These are phyloP conservation scores for Typhlomys cinereus DNA, from an alignment of 2,113 vertebrate species.

Conservation along the genomic window DNA sequence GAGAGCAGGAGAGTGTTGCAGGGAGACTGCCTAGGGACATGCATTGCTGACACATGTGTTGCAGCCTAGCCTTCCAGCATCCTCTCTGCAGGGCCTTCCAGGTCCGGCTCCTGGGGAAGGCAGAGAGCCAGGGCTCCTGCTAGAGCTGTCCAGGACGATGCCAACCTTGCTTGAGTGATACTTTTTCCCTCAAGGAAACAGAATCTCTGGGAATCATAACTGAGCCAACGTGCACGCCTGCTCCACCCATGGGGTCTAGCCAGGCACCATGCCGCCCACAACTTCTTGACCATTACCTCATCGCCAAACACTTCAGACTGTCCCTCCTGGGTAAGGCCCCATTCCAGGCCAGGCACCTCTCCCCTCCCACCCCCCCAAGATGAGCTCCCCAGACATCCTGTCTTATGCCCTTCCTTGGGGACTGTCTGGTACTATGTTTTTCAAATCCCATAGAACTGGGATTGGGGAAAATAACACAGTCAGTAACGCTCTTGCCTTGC, in stretches of 20 bases:
- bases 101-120: neutral
- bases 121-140: conserved; percentile 25
- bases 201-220: neutral
- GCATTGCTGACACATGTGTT: conserved; percentile 29
- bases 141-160: neutral
- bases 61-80: neutral
- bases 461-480: neutral
- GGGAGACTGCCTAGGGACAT: neutral
- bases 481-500: neutral
- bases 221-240: conserved; percentile 16
- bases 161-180: neutral
- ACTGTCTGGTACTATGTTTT: too few relatives aligned
- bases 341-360: neutral
- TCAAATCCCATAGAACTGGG: neutral
- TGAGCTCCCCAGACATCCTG: neutral
- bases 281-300: conserved; percentile 62
- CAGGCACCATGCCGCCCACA: neutral
- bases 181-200: conserved; percentile 52
- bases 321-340: neutral
- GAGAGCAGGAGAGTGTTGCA: neutral
- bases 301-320: conserved; percentile 14
- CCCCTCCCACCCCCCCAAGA: too few relatives aligned
- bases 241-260: neutral
- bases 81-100: conserved; percentile 16
- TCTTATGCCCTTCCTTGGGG: too few relatives aligned